These are phyloP conservation scores for Argya squamiceps DNA, from an alignment of 2,797 vertebrate genomes.

Conservation along the genomic window DNA sequence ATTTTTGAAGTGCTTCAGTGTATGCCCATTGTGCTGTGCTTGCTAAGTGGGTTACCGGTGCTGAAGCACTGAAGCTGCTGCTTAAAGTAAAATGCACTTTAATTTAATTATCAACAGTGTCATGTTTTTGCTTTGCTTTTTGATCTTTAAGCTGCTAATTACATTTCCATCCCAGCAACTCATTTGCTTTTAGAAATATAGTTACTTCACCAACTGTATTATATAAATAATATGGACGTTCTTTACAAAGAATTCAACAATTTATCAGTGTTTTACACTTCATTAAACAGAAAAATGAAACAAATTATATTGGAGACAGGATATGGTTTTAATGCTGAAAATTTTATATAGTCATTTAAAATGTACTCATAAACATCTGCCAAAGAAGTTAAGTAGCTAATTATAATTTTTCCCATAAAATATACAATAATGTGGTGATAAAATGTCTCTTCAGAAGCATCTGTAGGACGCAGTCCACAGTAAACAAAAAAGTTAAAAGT, in stretches of 20 bases:
- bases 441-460: not conserved
- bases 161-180: conserved; percentile 14
- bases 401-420: not conserved
- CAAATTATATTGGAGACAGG: conserved; percentile 46
- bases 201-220: conserved; percentile 7
- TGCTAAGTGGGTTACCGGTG: not conserved
- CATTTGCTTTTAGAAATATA: conserved; percentile 25
- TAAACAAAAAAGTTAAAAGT: not conserved
- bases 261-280: conserved; percentile 55
- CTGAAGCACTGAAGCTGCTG: not conserved
- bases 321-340: conserved; percentile 33
- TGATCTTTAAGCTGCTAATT: conserved; percentile 52
- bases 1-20: not conserved
- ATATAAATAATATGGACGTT: conserved; percentile 31
- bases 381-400: conserved; percentile 39
- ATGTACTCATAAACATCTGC: conserved; percentile 26
- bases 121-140: conserved; percentile 30
- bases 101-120: conserved; percentile 32
- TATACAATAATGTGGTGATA: not conserved
- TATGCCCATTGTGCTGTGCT: not conserved
- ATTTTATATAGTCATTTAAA: conserved; percentile 32
- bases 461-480: not conserved
- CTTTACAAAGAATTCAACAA: conserved; percentile 39
- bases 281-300: conserved; percentile 67
- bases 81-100: conserved; percentile 15